Percentiles rank a stretch among this genome's conserved stretches.
Conservation (phyloP, 2,888 invertebrate species). For the Pachymerium ferrugineum region DNA sequence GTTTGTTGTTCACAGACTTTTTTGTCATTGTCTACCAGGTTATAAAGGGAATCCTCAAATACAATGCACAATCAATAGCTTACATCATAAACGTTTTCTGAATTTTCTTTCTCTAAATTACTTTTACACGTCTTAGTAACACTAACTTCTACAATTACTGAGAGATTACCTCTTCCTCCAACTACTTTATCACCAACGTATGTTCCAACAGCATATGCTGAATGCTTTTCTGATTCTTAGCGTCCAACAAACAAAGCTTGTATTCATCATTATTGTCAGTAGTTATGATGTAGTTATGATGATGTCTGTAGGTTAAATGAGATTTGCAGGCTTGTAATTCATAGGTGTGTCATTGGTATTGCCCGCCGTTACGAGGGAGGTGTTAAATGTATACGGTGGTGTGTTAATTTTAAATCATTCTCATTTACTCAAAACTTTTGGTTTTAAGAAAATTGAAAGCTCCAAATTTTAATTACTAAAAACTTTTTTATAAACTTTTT, state of each 20-base stretch:
- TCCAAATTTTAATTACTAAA: too few species aligned
- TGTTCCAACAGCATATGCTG: too few species aligned
- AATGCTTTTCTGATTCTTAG: slow-evolving; percentile 75
- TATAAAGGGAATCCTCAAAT: slow-evolving; percentile 39
- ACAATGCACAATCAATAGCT: slow-evolving; percentile 37
- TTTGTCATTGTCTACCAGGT: slow-evolving; percentile 40
- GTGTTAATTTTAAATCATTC: too few species aligned
- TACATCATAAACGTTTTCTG: too few species aligned
- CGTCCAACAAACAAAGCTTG: slow-evolving; percentile 82
- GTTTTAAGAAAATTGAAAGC: too few species aligned
- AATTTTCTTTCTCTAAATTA: not conserved
- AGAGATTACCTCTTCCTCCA: not conserved
- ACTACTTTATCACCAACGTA: slow-evolving; percentile 31
- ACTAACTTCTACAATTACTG: too few species aligned
- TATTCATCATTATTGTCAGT: slow-evolving; percentile 73
- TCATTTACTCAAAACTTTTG: too few species aligned
- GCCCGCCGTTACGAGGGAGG: too few species aligned
- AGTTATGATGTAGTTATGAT: slow-evolving; percentile 62
- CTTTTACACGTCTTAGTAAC: not conserved
- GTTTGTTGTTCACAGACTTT: slow-evolving; percentile 40
- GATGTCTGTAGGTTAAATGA: slow-evolving; percentile 63
- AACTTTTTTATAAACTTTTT: too few species aligned
- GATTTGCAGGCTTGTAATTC: slow-evolving; percentile 70
- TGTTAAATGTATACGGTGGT: too few species aligned
- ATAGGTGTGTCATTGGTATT: too few species aligned